Conservation (phyloP, 2,888 invertebrate species). For the Malthinus flaveolus region DNA sequence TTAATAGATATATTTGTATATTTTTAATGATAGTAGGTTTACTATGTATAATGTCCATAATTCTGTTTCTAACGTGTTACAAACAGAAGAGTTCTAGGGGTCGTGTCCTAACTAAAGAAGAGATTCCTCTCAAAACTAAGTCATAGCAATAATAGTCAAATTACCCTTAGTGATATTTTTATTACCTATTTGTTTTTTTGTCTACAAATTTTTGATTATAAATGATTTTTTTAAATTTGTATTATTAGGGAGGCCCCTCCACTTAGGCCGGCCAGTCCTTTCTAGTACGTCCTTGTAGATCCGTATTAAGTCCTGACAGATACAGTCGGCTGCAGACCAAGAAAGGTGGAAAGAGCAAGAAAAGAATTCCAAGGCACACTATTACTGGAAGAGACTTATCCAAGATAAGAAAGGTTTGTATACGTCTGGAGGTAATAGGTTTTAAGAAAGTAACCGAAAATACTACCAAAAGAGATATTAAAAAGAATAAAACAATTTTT, state of each 20-base stretch:
- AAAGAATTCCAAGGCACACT: no score
- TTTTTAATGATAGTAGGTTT: slow-evolving; percentile 38
- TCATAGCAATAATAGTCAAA: slow-evolving; percentile 9
- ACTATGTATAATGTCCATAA: slow-evolving; percentile 36
- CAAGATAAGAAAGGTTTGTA: no score
- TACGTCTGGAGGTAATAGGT: no score
- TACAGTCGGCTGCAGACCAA: no score
- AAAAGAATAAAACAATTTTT: slow-evolving; percentile 1
- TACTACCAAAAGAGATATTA: no score
- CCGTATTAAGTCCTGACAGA: no score
- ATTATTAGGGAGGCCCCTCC: no score
- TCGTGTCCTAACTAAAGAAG: slow-evolving; percentile 15
- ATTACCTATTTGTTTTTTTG: slow-evolving; percentile 1
- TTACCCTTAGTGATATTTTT: not conserved
- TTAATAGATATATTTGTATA: slow-evolving; percentile 35
- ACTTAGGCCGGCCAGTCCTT: no score
- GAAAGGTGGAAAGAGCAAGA: no score
- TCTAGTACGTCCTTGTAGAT: no score
- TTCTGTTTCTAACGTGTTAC: slow-evolving; percentile 39
- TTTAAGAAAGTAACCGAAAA: no score
- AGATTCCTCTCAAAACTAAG: slow-evolving; percentile 25
- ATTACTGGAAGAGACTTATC: no score
- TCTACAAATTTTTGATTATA: not conserved
- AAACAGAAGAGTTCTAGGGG: slow-evolving; percentile 22
- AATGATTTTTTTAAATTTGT: not conserved